Base-by-base conservation (phyloP, 1,140 invertebrate genomes). In the Idris sp. region DNA sequence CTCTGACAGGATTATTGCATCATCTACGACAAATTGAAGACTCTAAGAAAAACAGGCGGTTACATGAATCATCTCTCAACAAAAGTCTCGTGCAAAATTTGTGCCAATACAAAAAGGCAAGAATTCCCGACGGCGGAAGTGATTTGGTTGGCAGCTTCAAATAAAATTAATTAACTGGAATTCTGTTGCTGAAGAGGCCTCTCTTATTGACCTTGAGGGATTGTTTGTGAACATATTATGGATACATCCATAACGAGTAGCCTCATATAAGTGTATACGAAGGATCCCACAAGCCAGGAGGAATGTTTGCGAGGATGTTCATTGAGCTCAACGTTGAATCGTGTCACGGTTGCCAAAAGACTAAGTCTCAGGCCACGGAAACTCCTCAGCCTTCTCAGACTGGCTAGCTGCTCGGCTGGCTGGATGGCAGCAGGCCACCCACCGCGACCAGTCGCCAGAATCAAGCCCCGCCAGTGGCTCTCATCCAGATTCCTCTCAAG, bases 401-500 rank as follows among this genome's bases (percentile, higher is more conserved):
- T 67, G 77, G 76, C 74, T 80, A 78, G 81, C 74, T 74, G 59
- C 43, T 46, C 49, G 73, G 62, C 75, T 79, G 75, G 75, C 74
- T 78, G 78, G 80, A 75, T 75, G 76, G 77, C 79, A 83, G 81
- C 81, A 80, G 85, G 81, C 86, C 86, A 88, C 86, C 85, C 85
- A 88, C 85, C 81, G 83, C 80, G 85, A 86, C 85, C 86, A 86
- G 86, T 88, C 85, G 87, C 86, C 85, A 85, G 86, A 88, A 88
- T 85, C 84, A 84, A 86, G 83, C 82, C 83, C 83, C 84, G 80
- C 85, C 84, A 86, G 84, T 78, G 86, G 78, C 77, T 75, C 85
- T 87, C 86, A 87, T 75, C 61, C 62, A 10, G 62, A 30, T 58
- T 72, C 43, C 33, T 53, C 44, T 8, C 53, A 65, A 53, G 69